Evolutionary conservation across 2,797 vertebrate genomes (phyloP).

Genomic region (Xenopus petersii): DNA sequence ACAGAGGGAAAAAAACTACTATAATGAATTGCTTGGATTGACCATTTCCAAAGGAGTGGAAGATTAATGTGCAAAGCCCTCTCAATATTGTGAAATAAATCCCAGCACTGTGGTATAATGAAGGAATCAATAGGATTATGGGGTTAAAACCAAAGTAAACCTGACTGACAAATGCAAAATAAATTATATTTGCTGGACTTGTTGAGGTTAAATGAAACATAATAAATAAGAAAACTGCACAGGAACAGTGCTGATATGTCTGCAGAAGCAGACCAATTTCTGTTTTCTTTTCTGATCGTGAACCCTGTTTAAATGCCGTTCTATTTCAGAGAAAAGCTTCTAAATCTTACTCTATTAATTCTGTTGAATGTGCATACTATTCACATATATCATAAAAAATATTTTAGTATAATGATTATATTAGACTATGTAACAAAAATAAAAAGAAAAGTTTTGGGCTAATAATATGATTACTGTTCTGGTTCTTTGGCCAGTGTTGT

Average conservation of each 20-base stretch:
- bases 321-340: conserved; percentile 5
- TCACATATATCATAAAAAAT: no score
- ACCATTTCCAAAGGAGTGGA: conserved; percentile 47
- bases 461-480: no score
- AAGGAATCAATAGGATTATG: conserved; percentile 71
- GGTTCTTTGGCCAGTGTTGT: no score
- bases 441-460: no score
- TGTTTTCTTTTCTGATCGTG: conserved; percentile 25
- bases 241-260: conserved; percentile 15
- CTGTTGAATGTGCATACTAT: no score
- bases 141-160: conserved; percentile 71
- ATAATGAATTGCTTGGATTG: conserved; percentile 54
- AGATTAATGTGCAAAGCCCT: conserved; percentile 60
- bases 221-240: conserved; percentile 63
- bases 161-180: conserved; percentile 71
- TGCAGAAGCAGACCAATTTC: conserved; percentile 10
- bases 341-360: no score
- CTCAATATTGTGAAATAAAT: conserved; percentile 59
- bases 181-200: conserved; percentile 71
- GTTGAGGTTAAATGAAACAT: conserved; percentile 68
- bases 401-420: no score
- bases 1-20: conserved; percentile 35
- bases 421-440: no score
- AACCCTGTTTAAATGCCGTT: conserved; percentile 6
- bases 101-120: conserved; percentile 56